Base-by-base conservation (phyloP, 2,888 invertebrate species). In the Corbicula japonica region DNA sequence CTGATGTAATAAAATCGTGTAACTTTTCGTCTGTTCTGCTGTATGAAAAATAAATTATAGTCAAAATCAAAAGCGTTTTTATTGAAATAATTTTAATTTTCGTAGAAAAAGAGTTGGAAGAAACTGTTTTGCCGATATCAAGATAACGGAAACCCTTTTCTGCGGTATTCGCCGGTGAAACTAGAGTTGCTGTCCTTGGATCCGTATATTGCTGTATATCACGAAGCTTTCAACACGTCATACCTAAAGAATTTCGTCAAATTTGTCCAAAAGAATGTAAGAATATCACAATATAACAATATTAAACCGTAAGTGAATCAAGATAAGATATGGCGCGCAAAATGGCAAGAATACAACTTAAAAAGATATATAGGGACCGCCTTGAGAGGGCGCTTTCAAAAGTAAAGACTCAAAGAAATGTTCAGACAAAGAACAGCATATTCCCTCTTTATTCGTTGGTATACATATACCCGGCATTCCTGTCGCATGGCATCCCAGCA, bases 111-210 rank as follows among this genome's bases (percentile, higher is more conserved):
- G 12, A 8, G 5, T 6, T n/a, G n/a, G n/a, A 8, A n/a, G n/a
- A 15, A 15, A n/a, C 28, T 41, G 23, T 61, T 38, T 5, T 62
- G 62, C 32, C 12, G 32, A 8, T 46, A 46, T 5, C 28, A 2
- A 1, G 28, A 44, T 21, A 58, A 46, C n/a, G 21, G 32, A 12
- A 48, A 68, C 30, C 61, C 66, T 1, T 61, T 61, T 18, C 44
- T 66, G 23, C 6, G 32, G 10, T 52, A 41, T 21, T 68, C 48
- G 21, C 74, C 46, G 6, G 58, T 41, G 10, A 74, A 74, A 52
- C 26, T 35, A 4, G 74, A 74, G 26, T 15, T 65, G 21, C 46
- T 66, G 28, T 74, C 74, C 44, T 12, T 28, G n/a, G 61, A 61
- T 46, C 74, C 74, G 1, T 60, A 52, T 30, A 18, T 74, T 1